Base-by-base conservation (phyloP, 2,888 invertebrate species). In the Acanthosepion esculentum region DNA sequence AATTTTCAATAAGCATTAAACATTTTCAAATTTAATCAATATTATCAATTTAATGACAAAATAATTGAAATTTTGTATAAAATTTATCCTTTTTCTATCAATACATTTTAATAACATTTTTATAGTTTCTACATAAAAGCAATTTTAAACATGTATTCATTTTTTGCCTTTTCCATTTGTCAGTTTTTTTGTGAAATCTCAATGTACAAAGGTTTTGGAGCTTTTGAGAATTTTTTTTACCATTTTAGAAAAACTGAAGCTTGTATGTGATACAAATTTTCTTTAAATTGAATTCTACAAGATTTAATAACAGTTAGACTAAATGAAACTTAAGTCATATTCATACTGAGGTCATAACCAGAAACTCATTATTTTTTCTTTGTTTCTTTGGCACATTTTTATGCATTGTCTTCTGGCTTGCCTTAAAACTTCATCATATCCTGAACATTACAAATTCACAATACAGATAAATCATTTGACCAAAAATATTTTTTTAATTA, bases 401-500 rank as follows among this genome's bases (percentile, higher is more conserved):
- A 78, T 33, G n/a, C 78, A 78, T n/a, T 78, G 15, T n/a, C n/a
- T 33, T 78, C n/a, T 78, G 78, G 78, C 78, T 78, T 78, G n/a
- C 78, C 78, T 78, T n/a, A 78, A 78, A 78, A 78, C 78, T 78
- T 78, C 33, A 12, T 78, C 78, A 78, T 78, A 78, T 33, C n/a
- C n/a, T 78, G 78, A 33, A 78, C n/a, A 78, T 64, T 64, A 64
- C 64, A 64, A 64, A 64, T 78, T 78, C 33, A n/a, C 78, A n/a
- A 78, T n/a, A 78, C n/a, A 78, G n/a, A 78, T 78, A 33, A 78
- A 78, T 78, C 78, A 78, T 78, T 78, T 78, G 78, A 15, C 33
- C 78, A n/a, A 78, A 78, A 78, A 78, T 33, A 23, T 78, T 78
- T 78, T 78, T 78, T 78, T 78, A 78, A 78, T 78, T 78, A 78